Percentiles rank a stretch among this genome's conserved stretches.
phyloP scores from a whole-genome alignment of 2,888 invertebrate species.

The Diogma glabrata region DNA sequence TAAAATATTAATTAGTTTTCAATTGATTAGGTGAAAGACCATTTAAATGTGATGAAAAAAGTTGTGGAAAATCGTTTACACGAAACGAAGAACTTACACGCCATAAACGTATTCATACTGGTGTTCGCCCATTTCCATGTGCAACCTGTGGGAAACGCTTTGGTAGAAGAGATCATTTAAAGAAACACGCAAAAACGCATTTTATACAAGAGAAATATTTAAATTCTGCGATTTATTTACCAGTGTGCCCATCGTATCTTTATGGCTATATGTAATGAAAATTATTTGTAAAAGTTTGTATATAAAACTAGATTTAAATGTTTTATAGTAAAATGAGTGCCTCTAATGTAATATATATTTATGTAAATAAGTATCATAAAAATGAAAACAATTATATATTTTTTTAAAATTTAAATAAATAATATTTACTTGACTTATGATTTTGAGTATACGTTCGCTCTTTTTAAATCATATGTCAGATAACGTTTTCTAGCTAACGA shows the following conservation, averaged over 20 bases:
- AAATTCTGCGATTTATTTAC: slow-evolving; percentile 50
- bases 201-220: slow-evolving; percentile 47
- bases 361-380: no score
- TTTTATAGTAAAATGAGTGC: no score
- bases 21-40: slow-evolving; percentile 60
- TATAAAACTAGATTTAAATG: no score
- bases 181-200: slow-evolving; percentile 87
- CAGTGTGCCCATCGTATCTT: slow-evolving; percentile 45
- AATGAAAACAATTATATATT: no score
- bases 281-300: no score
- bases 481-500: no score
- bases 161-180: slow-evolving; percentile 86
- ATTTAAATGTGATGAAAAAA: slow-evolving; percentile 73
- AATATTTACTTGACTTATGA: no score
- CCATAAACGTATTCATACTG: slow-evolving; percentile 84
- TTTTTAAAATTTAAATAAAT: no score
- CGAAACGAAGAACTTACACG: slow-evolving; percentile 84
- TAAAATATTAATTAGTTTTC: slow-evolving; percentile 19
- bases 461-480: no score
- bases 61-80: slow-evolving; percentile 82
- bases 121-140: slow-evolving; percentile 76
- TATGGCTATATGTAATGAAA: no score
- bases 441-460: no score
- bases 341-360: no score
- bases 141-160: slow-evolving; percentile 83